Base-by-base conservation (phyloP, 2,113 vertebrate species). In the Psephotus haematonotus region DNA sequence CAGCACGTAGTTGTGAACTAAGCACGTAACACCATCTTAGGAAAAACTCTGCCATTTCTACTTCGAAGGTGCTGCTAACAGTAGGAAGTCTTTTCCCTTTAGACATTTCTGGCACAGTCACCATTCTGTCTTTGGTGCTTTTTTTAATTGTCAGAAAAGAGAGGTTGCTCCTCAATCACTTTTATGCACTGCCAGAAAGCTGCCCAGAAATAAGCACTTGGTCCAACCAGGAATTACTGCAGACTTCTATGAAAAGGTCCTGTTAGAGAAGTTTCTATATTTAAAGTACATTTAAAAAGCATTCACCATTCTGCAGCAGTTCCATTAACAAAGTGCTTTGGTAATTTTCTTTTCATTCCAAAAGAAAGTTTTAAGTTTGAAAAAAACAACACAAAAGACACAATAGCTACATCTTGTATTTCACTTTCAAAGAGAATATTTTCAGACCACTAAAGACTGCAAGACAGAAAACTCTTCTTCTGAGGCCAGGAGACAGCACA, bases 201-300 rank as follows among this genome's bases (percentile, higher is more conserved):
- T 90, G 81, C 49, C 57, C 59, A 93, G 76, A 95, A 96, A 94
- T 77, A 88, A 90, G 63, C 46, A 41, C 79, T 77, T 77, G 75
- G 83, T 81, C 75, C 1, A 0, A 65, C 49, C 88, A 92, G 82
- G 82, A 93, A 93, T 74, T 49, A 83, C 46, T 49, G 82, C 71
- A 88, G 94, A 74, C 25, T 77, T 78, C 31, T 27, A 17, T 19
- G 10, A 75, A 64, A 82, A 92, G 65, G 50, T 4, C 53, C 68
- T 57, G 37, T 41, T 69, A 80, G n/a, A 68, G 53, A 80, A 83
- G 49, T 46, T 86, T 74, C 84, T 90, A 44, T 77, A 92, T 77
- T 83, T 93, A 41, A 90, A 80, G 25, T n/a, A 49, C 13, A 53
- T 69, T 72, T 65, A 0, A 55, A 74, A 93, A 88, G 25, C 17